Conservation (phyloP, 2,113 vertebrate species). For the Phaethon lepturus region DNA sequence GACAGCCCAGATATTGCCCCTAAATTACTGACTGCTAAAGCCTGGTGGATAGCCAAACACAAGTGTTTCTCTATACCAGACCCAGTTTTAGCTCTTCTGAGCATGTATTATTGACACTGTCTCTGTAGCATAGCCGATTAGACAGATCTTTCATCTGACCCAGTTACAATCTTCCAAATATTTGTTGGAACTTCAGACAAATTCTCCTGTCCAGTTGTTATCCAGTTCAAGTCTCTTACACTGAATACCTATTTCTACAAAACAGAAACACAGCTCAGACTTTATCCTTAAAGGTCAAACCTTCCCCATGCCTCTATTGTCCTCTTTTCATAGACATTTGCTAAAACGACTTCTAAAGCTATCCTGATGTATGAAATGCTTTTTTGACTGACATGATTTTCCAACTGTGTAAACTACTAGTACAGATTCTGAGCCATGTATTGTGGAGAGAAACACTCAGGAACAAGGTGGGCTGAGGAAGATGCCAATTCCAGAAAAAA, state of each 20-base stretch:
- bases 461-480: not conserved
- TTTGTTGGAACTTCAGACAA: slow-evolving; percentile 19
- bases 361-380: not conserved
- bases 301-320: not conserved
- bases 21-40: not conserved
- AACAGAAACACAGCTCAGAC: not conserved
- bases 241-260: not conserved
- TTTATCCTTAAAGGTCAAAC: slow-evolving; percentile 8
- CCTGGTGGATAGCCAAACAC: not conserved
- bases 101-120: not conserved
- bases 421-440: not conserved
- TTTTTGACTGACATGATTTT: not conserved
- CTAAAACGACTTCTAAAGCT: slow-evolving; percentile 1
- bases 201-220: not conserved
- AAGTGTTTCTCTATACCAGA: not conserved
- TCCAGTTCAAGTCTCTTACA: not conserved
- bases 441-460: not conserved
- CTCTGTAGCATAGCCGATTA: not conserved
- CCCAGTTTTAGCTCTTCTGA: not conserved
- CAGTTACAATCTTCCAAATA: not conserved
- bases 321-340: not conserved
- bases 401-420: not conserved
- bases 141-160: slow-evolving; percentile 1
- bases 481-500: not conserved
- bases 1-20: not conserved